Evolutionary conservation across 2,888 invertebrate genomes (phyloP).

Genomic region (Agriopis aurantiaria): DNA sequence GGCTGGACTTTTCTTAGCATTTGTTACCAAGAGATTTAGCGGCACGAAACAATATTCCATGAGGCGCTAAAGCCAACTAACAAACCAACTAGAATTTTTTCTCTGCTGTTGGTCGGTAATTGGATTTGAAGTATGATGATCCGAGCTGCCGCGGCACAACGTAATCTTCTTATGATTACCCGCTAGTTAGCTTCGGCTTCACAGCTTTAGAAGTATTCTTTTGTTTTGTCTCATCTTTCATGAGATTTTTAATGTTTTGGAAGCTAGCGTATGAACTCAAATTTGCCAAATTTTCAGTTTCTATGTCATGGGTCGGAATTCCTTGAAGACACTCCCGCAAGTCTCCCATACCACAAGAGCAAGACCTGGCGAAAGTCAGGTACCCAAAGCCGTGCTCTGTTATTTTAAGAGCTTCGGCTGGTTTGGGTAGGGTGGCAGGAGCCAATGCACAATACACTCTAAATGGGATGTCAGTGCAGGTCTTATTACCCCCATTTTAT

Average conservation of each 20-base stretch:
- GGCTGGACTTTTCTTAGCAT: not conserved
- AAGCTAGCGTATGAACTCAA: not conserved
- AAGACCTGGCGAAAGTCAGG: too few species aligned
- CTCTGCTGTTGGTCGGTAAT: constrained; percentile 1
- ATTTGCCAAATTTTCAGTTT: too few species aligned
- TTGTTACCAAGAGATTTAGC: not conserved
- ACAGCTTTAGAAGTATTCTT: not conserved
- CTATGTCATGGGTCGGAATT: too few species aligned
- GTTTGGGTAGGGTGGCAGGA: too few species aligned
- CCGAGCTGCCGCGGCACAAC: not conserved
- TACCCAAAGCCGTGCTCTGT: too few species aligned
- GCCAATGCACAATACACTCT: too few species aligned
- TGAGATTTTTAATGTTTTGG: not conserved
- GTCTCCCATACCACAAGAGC: too few species aligned
- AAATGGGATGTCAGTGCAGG: too few species aligned
- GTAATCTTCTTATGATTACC: not conserved
- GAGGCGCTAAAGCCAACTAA: not conserved
- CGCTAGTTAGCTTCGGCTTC: not conserved
- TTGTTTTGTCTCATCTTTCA: not conserved
- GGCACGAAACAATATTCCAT: not conserved
- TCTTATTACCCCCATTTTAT: too few species aligned
- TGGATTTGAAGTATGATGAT: not conserved
- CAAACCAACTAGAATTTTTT: not conserved
- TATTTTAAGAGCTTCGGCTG: too few species aligned
- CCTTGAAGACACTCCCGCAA: too few species aligned